phyloP scores from a whole-genome alignment of 2,888 invertebrate species.

The Acronicta leporina region DNA sequence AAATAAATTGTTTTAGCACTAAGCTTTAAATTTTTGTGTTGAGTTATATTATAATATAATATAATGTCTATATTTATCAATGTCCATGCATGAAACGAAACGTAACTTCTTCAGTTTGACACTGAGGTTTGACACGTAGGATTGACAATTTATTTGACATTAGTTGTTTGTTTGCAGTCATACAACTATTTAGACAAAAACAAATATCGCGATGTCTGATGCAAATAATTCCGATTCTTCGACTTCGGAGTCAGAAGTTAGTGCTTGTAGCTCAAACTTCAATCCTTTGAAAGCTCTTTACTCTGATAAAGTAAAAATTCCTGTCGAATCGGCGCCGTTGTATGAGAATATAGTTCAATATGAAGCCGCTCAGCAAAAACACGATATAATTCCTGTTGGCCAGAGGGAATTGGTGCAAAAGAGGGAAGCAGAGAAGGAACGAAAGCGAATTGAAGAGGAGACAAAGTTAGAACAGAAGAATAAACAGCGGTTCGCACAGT shows the following conservation, averaged over 20 bases:
- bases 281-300: conserved; percentile 92
- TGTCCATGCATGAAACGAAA: conserved; percentile 51
- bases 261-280: conserved; percentile 86
- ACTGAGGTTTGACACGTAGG: too few species aligned
- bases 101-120: conserved; percentile 19
- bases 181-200: background rate
- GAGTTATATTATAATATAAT: too few species aligned
- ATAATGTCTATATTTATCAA: background rate
- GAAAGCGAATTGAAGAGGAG: conserved; percentile 64
- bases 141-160: too few species aligned
- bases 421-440: conserved; percentile 75
- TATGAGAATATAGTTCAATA: conserved; percentile 92
- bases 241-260: conserved; percentile 81
- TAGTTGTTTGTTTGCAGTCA: too few species aligned
- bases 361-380: conserved; percentile 67
- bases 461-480: conserved; percentile 75
- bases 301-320: conserved; percentile 86
- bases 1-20: too few species aligned
- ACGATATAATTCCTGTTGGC: conserved; percentile 68
- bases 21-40: too few species aligned
- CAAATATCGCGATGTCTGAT: conserved; percentile 66
- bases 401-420: conserved; percentile 67
- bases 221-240: conserved; percentile 74
- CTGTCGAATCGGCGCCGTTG: conserved; percentile 88
- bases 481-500: conserved; percentile 78